Evolutionary conservation across 1,140 invertebrate species (phyloP), one percentile per base, ranked within the genome.

Genomic region (Macrobrachium rosenbergii): DNA sequence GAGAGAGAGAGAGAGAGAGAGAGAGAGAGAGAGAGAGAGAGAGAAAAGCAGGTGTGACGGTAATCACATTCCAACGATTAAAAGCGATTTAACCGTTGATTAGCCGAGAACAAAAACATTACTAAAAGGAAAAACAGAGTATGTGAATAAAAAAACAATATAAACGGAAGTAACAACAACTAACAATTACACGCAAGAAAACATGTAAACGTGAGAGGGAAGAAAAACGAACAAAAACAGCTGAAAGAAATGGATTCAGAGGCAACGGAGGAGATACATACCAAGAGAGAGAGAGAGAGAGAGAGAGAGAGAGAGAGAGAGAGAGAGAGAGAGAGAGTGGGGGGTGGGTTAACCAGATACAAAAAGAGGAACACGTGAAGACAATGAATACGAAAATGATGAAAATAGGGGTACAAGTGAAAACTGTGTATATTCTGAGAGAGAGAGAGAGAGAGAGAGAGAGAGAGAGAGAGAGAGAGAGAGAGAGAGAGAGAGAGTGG

Each of bases 1-100:
- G 28, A 75, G 81, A 75, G 5, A 83, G 69, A 63, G 52, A 75
- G 52, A 75, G 69, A 59, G 52, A 28, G 81, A 75, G 64, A 83
- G 69, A 75, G 64, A 83, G 82, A 83, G 28, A 83, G 62, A 82
- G 80, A 82, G 62, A 82, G 80, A 82, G 80, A 82, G 80, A 82
- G 80, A 72, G 28, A 72, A 67, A 72, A 10, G 11, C 37, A 37
- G 28, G 28, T 37, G 28, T 37, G 28, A 37, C 28, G 28, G 28
- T 37, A 37, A 37, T 3, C 73, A 21, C 77, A 2, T 23, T 23
- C n/a, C 60, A 28, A 58, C 17, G 59, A 23, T 63, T 37, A 37
- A 37, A 37, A 37, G 28, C 28, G 28, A 37, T 37, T 37, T 2
- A 37, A 2, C 28, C 1, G 28, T 3, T 3, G 28, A 37, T 37